Base-by-base conservation (phyloP, 2,113 vertebrate genomes). In the Brachirus orientalis region DNA sequence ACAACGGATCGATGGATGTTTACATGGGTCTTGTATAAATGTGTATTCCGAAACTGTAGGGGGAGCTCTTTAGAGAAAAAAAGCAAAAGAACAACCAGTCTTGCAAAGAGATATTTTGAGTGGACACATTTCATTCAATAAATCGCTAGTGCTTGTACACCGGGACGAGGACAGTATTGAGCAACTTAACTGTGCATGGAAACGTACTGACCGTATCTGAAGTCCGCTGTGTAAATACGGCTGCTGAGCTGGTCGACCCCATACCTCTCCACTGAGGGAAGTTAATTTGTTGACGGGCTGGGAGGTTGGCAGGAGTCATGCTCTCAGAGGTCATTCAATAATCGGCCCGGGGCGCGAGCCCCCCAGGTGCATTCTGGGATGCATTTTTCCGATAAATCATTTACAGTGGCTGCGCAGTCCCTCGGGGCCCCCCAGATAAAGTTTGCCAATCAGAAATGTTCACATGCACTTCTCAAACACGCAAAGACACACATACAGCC, bases 321-420 rank as follows among this genome's bases (percentile, higher is more conserved):
- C 86, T 90, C 88, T 86, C 86, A 86, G 89, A 90, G 91, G 90
- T 93, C 91, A 93, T 90, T 92, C 88, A 86, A 92, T 94, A 92
- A 90, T 79, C 70, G 81, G 84, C 90, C 87, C 38, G 44, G 87
- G 91, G 88, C 88, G 83, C 71, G 54, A 78, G 80, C 88, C 89
- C 84, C 75, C 74, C 80, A 90, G 87, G 90, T 91, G 89, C 82
- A 91, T 93, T 90, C 65, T 90, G 89, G 89, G 91, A 89, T 87
- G 85, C 78, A 85, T 88, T 90, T 91, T 90, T 90, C 87, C 80
- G 88, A 92, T 91, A 92, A 93, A 92, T 92, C 82, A 75, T 92
- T 91, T 89, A 88, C 87, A 87, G 92, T 90, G 86, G 75, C 89
- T 85, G 67, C 75, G 43, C 44, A 28, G 80, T 90, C 88, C 87